phyloP scores from a whole-genome alignment of 2,888 invertebrate species.

The Allygus modestus region DNA sequence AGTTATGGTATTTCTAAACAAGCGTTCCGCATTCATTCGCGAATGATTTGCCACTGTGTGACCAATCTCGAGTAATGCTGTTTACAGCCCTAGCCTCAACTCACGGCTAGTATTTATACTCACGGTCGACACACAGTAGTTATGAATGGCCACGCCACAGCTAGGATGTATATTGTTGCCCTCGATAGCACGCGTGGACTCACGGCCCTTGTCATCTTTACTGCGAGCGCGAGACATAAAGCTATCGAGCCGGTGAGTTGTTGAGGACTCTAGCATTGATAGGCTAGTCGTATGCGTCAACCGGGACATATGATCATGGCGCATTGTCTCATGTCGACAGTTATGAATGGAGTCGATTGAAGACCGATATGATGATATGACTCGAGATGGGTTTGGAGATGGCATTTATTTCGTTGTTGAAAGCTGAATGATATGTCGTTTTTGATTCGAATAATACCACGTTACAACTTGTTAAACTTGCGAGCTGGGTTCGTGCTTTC shows the following conservation, averaged over 20 bases:
- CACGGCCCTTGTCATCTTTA: neutral
- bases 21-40: neutral
- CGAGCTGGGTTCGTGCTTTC: no score
- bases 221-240: neutral
- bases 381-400: no score
- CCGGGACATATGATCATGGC: neutral
- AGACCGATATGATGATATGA: no score
- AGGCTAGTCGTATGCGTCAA: neutral
- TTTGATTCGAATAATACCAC: no score
- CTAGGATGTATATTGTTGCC: neutral
- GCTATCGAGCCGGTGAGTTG: constrained; percentile 7
- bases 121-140: no score
- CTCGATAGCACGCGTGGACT: neutral
- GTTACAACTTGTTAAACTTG: no score
- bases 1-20: neutral
- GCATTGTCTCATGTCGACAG: constrained; percentile 4
- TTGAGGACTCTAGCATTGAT: neutral
- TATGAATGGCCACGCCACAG: neutral
- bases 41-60: neutral
- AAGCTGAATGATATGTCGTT: no score
- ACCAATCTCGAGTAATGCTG: neutral
- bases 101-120: no score
- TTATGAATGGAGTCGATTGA: neutral
- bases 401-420: no score
- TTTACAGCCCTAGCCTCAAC: no score